A percentile compares a stretch with the other conserved stretches of the same genome.
These are phyloP conservation scores for Cyclophora punctaria DNA, from an alignment of 2,888 invertebrate genomes.

Conservation along the genomic window DNA sequence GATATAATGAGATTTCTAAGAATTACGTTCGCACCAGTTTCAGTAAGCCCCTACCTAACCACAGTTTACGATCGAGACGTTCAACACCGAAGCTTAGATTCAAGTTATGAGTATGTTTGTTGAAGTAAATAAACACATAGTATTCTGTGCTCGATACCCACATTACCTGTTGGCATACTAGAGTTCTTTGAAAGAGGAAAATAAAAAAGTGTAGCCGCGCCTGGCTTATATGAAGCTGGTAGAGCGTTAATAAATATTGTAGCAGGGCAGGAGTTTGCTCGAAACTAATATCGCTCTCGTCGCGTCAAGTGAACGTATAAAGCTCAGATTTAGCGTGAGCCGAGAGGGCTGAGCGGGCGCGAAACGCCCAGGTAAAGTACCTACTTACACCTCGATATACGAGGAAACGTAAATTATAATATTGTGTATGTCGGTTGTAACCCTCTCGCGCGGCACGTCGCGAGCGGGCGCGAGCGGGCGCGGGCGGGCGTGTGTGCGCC, in stretches of 20 bases:
- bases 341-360: conserved; percentile 69
- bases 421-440: conserved; percentile 68
- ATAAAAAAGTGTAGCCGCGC: conserved; percentile 32
- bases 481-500: conserved; percentile 59
- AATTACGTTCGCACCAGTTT: conserved; percentile 16
- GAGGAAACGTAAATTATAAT: conserved; percentile 75
- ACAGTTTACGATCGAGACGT: conserved; percentile 15
- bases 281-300: conserved; percentile 73
- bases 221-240: conserved; percentile 31
- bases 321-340: conserved; percentile 73
- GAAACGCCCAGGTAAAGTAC: conserved; percentile 72
- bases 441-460: conserved; percentile 32
- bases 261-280: conserved; percentile 65
- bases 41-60: conserved; percentile 11
- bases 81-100: conserved; percentile 11
- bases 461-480: conserved; percentile 41
- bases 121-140: conserved; percentile 19
- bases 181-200: conserved; percentile 38
- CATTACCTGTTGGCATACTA: conserved; percentile 26
- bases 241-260: conserved; percentile 71
- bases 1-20: conserved; percentile 17
- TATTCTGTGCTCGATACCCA: conserved; percentile 17
- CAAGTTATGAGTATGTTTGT: conserved; percentile 15
- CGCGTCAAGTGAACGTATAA: conserved; percentile 75
- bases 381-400: conserved; percentile 73